These are phyloP conservation scores for Drosophila prolongata DNA, from an alignment of 2,888 invertebrate genomes.

Conservation along the genomic window DNA sequence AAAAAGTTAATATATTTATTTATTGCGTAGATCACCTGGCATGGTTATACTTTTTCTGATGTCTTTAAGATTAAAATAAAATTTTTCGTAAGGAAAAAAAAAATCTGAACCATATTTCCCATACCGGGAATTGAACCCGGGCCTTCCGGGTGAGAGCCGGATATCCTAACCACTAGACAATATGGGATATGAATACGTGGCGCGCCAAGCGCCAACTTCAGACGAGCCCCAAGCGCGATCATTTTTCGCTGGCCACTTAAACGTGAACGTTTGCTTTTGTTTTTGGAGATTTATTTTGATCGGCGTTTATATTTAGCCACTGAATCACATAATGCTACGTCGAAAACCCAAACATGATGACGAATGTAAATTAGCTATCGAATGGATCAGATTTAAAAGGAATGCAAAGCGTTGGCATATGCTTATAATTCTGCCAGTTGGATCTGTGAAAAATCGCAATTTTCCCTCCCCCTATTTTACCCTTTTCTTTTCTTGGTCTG, in stretches of 20 bases:
- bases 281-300: conserved; percentile 7
- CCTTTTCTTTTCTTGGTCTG: neutral
- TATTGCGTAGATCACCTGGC: no score
- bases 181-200: conserved; percentile 78
- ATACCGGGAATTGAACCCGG: conserved; percentile 96
- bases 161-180: conserved; percentile 85
- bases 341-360: conserved; percentile 17
- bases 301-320: conserved; percentile 8
- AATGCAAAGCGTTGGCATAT: conserved; percentile 9
- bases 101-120: conserved; percentile 84
- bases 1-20: no score
- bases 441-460: conserved; percentile 26
- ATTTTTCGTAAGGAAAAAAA: neutral
- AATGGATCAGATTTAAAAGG: neutral
- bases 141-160: conserved; percentile 86
- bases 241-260: neutral
- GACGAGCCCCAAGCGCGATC: conserved; percentile 7
- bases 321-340: conserved; percentile 24
- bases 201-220: conserved; percentile 2
- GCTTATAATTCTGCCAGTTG: conserved; percentile 19
- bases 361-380: conserved; percentile 26
- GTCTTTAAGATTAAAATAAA: neutral
- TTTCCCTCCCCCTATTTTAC: conserved; percentile 1
- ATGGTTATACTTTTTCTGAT: no score
- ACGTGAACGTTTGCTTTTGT: neutral